These are phyloP conservation scores for Strigops habroptila DNA, from an alignment of 2,113 vertebrate species.

Conservation along the genomic window DNA sequence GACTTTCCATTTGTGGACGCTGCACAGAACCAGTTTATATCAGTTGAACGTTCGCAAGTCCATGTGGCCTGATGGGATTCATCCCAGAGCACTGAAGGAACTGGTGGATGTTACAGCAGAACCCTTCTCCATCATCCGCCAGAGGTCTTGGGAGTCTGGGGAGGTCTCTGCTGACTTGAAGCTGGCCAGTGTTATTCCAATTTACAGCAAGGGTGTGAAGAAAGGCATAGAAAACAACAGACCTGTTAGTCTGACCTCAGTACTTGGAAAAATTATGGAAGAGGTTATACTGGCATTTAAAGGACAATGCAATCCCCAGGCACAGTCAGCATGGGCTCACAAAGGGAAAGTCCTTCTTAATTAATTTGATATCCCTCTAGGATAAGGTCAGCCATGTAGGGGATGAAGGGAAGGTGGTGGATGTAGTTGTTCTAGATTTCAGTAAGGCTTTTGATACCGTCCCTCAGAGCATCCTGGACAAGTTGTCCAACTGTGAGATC, in stretches of 20 bases:
- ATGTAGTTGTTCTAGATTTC: neutral
- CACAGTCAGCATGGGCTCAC: neutral
- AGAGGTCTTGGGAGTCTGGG: neutral
- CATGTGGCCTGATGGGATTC: neutral
- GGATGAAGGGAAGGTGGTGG: neutral
- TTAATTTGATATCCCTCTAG: neutral
- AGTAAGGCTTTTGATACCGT: neutral
- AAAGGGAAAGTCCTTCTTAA: neutral
- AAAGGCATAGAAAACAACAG: neutral
- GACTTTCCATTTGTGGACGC: neutral
- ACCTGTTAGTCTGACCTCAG: neutral
- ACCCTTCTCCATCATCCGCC: neutral
- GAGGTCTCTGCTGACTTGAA: neutral
- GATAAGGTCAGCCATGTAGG: neutral
- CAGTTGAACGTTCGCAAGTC: accelerated
- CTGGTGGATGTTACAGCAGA: neutral
- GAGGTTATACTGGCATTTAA: neutral
- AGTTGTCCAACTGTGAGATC: neutral
- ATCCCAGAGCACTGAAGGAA: neutral
- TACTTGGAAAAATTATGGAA: neutral
- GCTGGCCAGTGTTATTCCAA: neutral
- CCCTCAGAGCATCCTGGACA: neutral
- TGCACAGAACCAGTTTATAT: neutral
- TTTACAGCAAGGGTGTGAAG: neutral
- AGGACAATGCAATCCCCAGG: neutral